These are phyloP conservation scores for Lordiphosa clarofinis DNA, from an alignment of 1,140 invertebrate species.

Conservation along the genomic window DNA sequence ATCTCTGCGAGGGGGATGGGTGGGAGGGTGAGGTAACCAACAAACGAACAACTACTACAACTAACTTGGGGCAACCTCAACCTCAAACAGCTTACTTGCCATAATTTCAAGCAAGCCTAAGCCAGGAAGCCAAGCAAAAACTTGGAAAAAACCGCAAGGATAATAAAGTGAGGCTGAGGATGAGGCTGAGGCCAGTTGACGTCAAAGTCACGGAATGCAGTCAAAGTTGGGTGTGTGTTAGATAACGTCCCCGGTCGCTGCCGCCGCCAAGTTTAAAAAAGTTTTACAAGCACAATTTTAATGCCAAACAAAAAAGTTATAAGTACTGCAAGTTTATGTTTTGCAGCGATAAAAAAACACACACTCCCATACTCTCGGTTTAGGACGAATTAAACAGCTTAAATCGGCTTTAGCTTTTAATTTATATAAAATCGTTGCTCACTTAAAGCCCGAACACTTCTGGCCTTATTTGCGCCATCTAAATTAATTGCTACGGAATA, in stretches of 20 bases:
- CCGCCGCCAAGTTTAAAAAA: slow-evolving; percentile 44
- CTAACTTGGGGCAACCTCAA: slow-evolving; percentile 26
- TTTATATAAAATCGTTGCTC: slow-evolving; percentile 30
- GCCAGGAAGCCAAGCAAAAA: slow-evolving; percentile 43
- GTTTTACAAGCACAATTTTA: slow-evolving; percentile 73
- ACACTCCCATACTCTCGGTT: slow-evolving; percentile 24
- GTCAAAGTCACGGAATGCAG: slow-evolving; percentile 56
- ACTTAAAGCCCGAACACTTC: too few relatives aligned
- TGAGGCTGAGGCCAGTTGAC: slow-evolving; percentile 25
- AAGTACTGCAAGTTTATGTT: slow-evolving; percentile 71
- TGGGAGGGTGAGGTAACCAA: neutral
- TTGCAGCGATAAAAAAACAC: slow-evolving; percentile 59
- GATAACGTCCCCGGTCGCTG: slow-evolving; percentile 29
- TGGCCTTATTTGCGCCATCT: slow-evolving; percentile 73
- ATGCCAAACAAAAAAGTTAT: slow-evolving; percentile 67
- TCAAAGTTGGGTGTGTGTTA: slow-evolving; percentile 30
- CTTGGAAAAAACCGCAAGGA: slow-evolving; percentile 61
- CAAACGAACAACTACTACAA: slow-evolving; percentile 37
- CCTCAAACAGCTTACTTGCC: slow-evolving; percentile 55
- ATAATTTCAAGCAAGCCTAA: slow-evolving; percentile 64
- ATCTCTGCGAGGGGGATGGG: neutral
- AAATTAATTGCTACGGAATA: slow-evolving; percentile 76
- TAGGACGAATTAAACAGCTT: slow-evolving; percentile 63
- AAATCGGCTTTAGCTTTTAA: slow-evolving; percentile 69
- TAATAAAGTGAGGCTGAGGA: slow-evolving; percentile 57